Evolutionary conservation across 1,140 invertebrate genomes (phyloP).

Genomic region (Pemphigus obesinymphae): DNA sequence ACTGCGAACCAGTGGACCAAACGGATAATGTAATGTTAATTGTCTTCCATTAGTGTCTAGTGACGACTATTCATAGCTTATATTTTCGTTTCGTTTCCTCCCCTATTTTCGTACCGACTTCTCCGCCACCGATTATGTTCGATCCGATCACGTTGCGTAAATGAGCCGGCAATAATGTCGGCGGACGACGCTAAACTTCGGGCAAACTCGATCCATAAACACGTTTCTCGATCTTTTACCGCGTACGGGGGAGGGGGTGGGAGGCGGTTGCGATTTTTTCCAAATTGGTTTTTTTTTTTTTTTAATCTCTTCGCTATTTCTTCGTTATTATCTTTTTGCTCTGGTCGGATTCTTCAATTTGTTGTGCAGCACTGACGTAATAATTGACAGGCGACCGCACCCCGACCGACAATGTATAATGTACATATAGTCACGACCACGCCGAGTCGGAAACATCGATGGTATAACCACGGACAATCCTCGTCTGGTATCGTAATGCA

Average conservation of each 20-base stretch:
- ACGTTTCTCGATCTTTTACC: background rate
- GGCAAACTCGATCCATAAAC: background rate
- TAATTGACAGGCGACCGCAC: background rate
- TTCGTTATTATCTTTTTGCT: background rate
- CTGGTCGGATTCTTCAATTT: background rate
- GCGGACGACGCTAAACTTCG: background rate
- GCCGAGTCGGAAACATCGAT: no score
- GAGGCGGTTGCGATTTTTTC: no score
- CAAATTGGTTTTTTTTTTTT: no score
- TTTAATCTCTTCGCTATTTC: background rate
- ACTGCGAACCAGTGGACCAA: background rate
- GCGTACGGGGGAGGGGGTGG: no score
- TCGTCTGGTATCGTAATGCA: no score
- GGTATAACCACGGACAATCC: no score
- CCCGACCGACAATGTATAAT: background rate
- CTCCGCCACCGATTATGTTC: background rate
- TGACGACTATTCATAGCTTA: background rate
- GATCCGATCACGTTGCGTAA: background rate
- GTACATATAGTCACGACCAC: no score
- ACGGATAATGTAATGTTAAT: conserved; percentile 1
- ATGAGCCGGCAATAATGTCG: background rate
- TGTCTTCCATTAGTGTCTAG: background rate
- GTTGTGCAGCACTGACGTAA: background rate
- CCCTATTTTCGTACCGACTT: background rate
- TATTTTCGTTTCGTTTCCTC: background rate